Base-by-base conservation (phyloP, 2,797 vertebrate genomes). In the Ctenopoma kingsleyae region DNA sequence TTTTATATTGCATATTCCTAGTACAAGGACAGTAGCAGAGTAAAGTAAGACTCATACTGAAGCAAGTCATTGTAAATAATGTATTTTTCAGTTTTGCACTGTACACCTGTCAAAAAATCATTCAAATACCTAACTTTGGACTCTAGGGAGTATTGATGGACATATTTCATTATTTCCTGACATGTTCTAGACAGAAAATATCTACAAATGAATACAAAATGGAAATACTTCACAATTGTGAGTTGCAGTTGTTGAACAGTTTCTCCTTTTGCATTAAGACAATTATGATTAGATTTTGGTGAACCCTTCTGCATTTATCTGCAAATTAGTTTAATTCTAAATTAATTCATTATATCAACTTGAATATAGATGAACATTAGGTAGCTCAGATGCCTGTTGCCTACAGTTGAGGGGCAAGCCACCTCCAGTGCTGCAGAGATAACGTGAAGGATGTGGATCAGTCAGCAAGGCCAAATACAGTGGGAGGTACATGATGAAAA, bases 401-500 rank as follows among this genome's bases (percentile, higher is more conserved):
- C 15, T 9, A 44, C 44, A 32, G 46, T 77, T 76, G 66, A 61
- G 59, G 50, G 70, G 50, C 22, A 27, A 36, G 53, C 58, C 23
- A 48, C 35, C 61, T 67, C 58, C 43, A 17, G 70, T 47, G 43
- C 41, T 0, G 0, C 35, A 15, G 36, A 76, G 60, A 38, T 60
- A 56, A 62, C 69, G 63, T 78, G 69, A 86, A 65, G 73, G 78
- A 83, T 84, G 74, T 36, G 30, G 30, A 82, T 84, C 76, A 68
- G 75, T 80, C 82, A 75, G 74, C 63, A 51, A 44, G 71, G 78
- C 81, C 71, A 58, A 66, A 85, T 83, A 65, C 74, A 78, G 80
- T 59, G 61, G 85, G 83, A 84, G 76, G 83, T 61, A 23, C 70
- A 43, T 74, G 78, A 86, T 87, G 81, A 81, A 80, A 32, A 69